Evolutionary conservation across 2,797 vertebrate species (phyloP).

Genomic region (Phoebastria nigripes): DNA sequence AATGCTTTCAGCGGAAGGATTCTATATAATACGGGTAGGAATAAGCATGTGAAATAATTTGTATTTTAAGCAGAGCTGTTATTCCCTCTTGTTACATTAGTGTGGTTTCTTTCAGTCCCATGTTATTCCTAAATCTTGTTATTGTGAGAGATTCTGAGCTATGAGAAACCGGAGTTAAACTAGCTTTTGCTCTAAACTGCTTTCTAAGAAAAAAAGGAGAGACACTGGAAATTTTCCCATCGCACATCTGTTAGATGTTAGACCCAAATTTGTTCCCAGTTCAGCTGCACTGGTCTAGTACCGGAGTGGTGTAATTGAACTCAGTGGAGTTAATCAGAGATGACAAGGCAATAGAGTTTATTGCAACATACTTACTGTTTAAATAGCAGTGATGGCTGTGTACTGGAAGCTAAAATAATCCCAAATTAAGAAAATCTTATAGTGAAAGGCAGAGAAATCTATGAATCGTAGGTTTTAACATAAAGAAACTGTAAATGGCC

Average conservation of each 20-base stretch:
- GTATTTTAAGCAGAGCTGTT: conserved; percentile 19
- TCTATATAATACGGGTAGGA: conserved; percentile 61
- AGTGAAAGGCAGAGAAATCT: background rate
- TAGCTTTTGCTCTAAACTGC: conserved; percentile 14
- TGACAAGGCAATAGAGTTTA: conserved; percentile 5
- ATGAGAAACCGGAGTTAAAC: conserved; percentile 31
- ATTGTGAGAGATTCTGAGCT: conserved; percentile 26
- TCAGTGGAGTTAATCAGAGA: conserved; percentile 11
- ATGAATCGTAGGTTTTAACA: background rate
- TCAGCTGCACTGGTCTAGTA: conserved; percentile 41
- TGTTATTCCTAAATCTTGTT: conserved; percentile 27
- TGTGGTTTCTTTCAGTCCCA: conserved; percentile 31
- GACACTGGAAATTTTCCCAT: conserved; percentile 48
- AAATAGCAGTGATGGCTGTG: background rate
- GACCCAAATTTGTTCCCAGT: conserved; percentile 55
- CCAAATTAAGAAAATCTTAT: background rate
- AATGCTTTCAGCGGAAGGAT: conserved; percentile 63
- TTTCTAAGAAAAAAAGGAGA: conserved; percentile 59
- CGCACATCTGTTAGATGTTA: conserved; percentile 54
- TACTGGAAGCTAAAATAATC: background rate
- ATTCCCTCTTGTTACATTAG: conserved; percentile 26
- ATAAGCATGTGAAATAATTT: conserved; percentile 50
- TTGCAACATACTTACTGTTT: conserved; percentile 2
- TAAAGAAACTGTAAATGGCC: background rate
- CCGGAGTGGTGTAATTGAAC: conserved; percentile 11